Conservation (phyloP, 1,140 invertebrate genomes). For the Sitobion miscanthi region DNA sequence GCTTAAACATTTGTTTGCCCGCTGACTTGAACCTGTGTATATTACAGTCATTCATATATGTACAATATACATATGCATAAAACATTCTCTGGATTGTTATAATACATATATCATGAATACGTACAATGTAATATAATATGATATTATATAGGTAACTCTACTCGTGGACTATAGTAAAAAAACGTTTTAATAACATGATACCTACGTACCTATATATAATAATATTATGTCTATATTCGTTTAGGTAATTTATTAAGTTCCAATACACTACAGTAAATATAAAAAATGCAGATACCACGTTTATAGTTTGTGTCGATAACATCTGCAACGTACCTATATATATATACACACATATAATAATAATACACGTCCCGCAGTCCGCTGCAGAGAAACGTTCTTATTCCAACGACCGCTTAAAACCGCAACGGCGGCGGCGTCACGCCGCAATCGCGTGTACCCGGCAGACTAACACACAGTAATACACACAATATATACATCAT, state of each 20-base stretch:
- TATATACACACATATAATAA: neutral
- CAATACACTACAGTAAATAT: neutral
- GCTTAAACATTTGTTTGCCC: neutral
- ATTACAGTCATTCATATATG: too few relatives aligned
- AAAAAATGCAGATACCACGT: neutral
- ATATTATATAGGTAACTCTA: neutral
- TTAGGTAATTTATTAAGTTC: neutral
- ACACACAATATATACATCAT: neutral
- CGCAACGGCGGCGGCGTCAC: neutral
- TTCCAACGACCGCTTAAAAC: neutral
- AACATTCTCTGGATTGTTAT: neutral
- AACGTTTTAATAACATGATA: neutral
- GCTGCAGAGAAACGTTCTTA: neutral
- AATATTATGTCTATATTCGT: neutral
- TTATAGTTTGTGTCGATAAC: neutral
- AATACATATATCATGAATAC: neutral
- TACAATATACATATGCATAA: neutral
- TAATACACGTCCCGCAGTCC: neutral
- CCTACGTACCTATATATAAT: neutral
- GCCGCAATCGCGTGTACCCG: neutral
- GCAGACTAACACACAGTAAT: neutral
- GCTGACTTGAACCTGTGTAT: neutral
- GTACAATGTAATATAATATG: neutral
- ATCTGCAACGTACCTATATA: neutral
- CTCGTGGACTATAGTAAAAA: neutral